A percentile compares a stretch with the other conserved stretches of the same genome.
These are phyloP conservation scores for Ptilonorhynchus violaceus DNA, from an alignment of 2,113 vertebrate genomes.

Conservation along the genomic window DNA sequence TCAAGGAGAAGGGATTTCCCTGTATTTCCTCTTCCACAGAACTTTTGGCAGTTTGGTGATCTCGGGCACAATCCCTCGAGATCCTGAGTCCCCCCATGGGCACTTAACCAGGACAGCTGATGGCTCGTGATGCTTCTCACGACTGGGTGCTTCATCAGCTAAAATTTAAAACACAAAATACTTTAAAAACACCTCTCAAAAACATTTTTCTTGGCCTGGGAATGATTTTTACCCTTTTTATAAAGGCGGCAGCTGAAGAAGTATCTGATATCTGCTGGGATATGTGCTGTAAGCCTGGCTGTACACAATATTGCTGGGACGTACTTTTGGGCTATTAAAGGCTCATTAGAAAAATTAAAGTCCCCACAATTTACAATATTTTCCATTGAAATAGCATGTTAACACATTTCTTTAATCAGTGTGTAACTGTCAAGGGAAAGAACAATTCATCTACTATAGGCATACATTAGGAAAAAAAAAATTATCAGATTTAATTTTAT, in stretches of 20 bases:
- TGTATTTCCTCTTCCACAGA: background rate
- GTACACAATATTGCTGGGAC: background rate
- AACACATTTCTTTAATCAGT: conserved; percentile 62
- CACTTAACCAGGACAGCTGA: background rate
- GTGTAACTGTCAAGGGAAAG: conserved; percentile 45
- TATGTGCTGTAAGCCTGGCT: background rate
- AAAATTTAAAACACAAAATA: background rate
- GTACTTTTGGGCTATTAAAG: conserved; percentile 34
- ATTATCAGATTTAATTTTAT: conserved; percentile 68
- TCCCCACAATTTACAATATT: conserved; percentile 52
- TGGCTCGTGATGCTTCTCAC: background rate
- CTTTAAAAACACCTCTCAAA: background rate
- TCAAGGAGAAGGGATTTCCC: background rate
- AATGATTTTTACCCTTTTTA: background rate
- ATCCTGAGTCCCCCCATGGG: background rate
- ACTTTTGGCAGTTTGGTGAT: background rate
- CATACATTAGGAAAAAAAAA: conserved; percentile 59
- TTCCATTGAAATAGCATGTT: conserved; percentile 61
- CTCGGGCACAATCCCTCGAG: background rate
- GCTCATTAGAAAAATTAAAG: conserved; percentile 63
- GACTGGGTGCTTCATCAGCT: background rate
- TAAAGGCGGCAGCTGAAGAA: background rate
- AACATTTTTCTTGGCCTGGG: background rate
- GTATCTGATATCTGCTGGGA: background rate
- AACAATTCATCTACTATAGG: conserved; percentile 60